Evolutionary conservation across 2,797 vertebrate species (phyloP).

Genomic region (Poeciliopsis presidionis): DNA sequence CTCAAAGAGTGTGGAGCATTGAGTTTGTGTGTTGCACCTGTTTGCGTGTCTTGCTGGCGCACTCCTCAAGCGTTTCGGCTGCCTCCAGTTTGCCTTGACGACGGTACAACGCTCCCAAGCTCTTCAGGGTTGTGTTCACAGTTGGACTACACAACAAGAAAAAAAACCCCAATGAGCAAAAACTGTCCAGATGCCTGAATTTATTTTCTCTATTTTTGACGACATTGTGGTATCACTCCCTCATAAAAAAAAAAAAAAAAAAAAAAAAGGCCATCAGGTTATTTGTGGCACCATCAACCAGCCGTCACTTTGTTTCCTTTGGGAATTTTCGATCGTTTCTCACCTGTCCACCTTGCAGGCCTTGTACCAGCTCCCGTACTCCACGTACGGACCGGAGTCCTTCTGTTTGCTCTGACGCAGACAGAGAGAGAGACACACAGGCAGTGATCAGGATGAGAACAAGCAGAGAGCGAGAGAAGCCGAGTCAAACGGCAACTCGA

Average conservation of each 20-base stretch:
- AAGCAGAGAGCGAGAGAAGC: not conserved
- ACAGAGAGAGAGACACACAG: not conserved
- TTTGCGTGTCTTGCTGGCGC: constrained; percentile 87
- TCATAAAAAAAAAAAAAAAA: not conserved
- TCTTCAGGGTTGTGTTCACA: constrained; percentile 90
- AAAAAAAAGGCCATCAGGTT: no score
- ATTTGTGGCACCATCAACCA: not conserved
- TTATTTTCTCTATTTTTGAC: not conserved
- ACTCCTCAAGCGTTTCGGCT: constrained; percentile 89
- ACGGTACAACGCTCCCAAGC: constrained; percentile 88
- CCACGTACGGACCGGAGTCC: constrained; percentile 82
- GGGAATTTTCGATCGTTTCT: not conserved
- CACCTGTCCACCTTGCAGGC: constrained; percentile 93
- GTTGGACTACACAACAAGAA: constrained; percentile 79
- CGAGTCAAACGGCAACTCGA: constrained; percentile 3
- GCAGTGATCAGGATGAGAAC: not conserved
- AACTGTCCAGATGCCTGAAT: no score
- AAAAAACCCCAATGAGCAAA: not conserved
- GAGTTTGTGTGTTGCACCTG: constrained; percentile 75
- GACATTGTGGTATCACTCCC: not conserved
- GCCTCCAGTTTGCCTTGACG: constrained; percentile 92
- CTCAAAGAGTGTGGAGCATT: no score
- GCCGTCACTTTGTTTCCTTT: not conserved
- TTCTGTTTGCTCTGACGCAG: constrained; percentile 80
- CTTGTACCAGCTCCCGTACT: constrained; percentile 93